Conservation (phyloP, 37 sponge, comb jelly and placozoan species). For the Axinella damicornis region DNA sequence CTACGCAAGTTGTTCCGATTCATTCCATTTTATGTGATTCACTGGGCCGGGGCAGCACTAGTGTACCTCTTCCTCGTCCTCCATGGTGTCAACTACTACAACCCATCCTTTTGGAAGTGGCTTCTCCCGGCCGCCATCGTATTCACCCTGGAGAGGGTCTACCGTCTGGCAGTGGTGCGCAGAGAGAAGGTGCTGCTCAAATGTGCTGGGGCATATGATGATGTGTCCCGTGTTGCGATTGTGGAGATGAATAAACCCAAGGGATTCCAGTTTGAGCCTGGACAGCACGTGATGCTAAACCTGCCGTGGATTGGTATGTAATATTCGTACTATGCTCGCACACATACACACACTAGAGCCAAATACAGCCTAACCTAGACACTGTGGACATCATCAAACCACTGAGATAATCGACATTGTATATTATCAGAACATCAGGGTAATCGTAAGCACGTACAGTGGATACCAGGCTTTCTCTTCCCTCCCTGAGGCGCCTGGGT, state of each 20-base stretch:
- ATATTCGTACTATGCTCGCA: background rate
- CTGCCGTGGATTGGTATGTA: conserved; percentile 59
- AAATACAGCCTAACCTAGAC: background rate
- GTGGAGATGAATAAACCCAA: conserved; percentile 61
- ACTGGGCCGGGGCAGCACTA: conserved; percentile 22
- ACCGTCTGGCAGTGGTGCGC: conserved; percentile 8
- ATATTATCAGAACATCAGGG: too few relatives aligned
- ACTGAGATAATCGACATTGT: too few relatives aligned
- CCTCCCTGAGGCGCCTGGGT: too few relatives aligned
- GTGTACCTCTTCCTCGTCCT: conserved; percentile 55
- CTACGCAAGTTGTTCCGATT: conserved; percentile 30
- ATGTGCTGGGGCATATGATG: conserved; percentile 49
- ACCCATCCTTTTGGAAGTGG: conserved; percentile 75
- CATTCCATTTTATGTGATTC: conserved; percentile 58
- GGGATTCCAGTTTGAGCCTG: conserved; percentile 40
- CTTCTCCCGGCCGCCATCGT: conserved; percentile 44
- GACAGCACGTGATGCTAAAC: conserved; percentile 56
- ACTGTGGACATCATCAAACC: too few relatives aligned
- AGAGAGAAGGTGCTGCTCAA: conserved; percentile 13
- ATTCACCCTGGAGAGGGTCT: conserved; percentile 40
- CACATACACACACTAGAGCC: background rate
- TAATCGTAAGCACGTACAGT: too few relatives aligned
- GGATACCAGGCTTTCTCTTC: too few relatives aligned
- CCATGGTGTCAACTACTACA: conserved; percentile 57
- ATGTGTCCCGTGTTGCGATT: conserved; percentile 26